A percentile compares a stretch with the other conserved stretches of the same genome.
These are phyloP conservation scores for Galeopsomyia nigrocyanea DNA, from an alignment of 2,888 invertebrate species.

Conservation along the genomic window DNA sequence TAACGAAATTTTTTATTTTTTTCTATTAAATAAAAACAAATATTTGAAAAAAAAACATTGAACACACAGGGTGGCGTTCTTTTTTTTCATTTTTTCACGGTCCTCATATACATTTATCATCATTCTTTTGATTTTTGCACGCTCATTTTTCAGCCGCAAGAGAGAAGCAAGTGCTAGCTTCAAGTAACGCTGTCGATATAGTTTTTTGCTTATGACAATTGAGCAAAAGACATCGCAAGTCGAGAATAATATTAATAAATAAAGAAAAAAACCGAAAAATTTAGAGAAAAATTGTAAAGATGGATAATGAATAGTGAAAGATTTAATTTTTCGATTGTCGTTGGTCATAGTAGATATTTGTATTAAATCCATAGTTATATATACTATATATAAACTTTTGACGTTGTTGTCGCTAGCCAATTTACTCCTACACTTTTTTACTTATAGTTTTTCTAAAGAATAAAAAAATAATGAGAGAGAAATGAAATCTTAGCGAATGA, in stretches of 20 bases:
- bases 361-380: conserved; percentile 55
- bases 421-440: conserved; percentile 64
- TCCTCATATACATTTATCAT: conserved; percentile 29
- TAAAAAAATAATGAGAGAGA: conserved; percentile 14
- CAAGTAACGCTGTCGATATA: conserved; percentile 18
- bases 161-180: conserved; percentile 19
- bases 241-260: neutral
- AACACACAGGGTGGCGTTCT: conserved; percentile 42
- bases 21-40: conserved; percentile 51
- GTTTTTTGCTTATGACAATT: conserved; percentile 18
- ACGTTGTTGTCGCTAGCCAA: conserved; percentile 59
- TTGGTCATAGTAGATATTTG: conserved; percentile 54
- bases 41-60: conserved; percentile 45
- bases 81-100: conserved; percentile 48
- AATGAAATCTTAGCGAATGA: conserved; percentile 27
- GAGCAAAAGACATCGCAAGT: neutral
- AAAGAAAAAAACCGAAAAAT: neutral
- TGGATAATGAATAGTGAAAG: neutral
- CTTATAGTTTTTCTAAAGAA: conserved; percentile 62
- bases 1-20: conserved; percentile 50
- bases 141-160: conserved; percentile 31
- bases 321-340: conserved; percentile 60
- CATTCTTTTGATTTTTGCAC: conserved; percentile 14
- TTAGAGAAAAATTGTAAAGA: conserved; percentile 7
- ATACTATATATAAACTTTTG: conserved; percentile 51